Base-by-base conservation (phyloP, 2,113 vertebrate species). In the Pterocles gutturalis region DNA sequence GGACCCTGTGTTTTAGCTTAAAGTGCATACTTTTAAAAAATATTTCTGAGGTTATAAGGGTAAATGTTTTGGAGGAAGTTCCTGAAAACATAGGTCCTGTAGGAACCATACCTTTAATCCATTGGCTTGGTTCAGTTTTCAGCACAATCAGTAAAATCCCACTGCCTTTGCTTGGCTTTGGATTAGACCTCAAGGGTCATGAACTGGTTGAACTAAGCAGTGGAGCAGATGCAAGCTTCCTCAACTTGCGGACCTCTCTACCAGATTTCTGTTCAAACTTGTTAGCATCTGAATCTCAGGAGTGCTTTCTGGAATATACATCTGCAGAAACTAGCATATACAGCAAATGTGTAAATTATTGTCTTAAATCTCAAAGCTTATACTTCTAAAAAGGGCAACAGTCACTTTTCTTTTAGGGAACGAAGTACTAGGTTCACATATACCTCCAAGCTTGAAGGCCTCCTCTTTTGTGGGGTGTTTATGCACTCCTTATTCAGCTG, bases 141-240 rank as follows among this genome's bases (percentile, higher is more conserved):
- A 95, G 69, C 90, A 92, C 93, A 95, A 89, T 96, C 85, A 93
- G 51, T 92, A 65, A 93, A 97, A 97, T 97, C 93, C 93, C 92
- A 71, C 45, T 94, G 93, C 92, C 69, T 96, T 95, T 91, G 38
- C 76, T 93, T 93, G 67, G 83, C 51, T 96, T 95, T 90, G 93
- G 90, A 89, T 94, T 91, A 96, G 95, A 93, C 90, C 88, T 96
- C 92, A 48, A 41, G 88, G 90, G 95, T 95, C 92, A 75, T 67
- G 89, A 96, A 91, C 79, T 77, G 49, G 89, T 95, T 94, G 87
- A 95, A 90, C 89, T 89, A 66, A 96, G 73, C 88, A 83, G 71
- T 67, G 92, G 76, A 96, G 93, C 96, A 97, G 95, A 96, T 95
- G 88, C 57, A 5, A 55, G 22, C 80, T 93, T 91, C 92, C 89